Base-by-base conservation (phyloP, 2,888 invertebrate genomes). In the Callosobruchus maculatus region DNA sequence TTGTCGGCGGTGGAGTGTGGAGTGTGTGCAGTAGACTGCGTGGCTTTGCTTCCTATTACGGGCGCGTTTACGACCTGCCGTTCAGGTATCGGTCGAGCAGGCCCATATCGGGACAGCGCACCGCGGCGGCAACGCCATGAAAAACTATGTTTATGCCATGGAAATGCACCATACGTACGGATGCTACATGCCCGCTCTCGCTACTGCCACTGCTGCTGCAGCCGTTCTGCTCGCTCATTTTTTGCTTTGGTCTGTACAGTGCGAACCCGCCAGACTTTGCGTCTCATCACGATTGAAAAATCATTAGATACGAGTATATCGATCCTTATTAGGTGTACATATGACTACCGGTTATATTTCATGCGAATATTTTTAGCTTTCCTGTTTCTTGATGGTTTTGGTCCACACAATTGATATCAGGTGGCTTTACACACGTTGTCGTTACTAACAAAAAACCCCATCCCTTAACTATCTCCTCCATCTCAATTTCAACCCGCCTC, bases 41-140 rank as follows among this genome's bases (percentile, higher is more conserved):
- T 86, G 86, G 85, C 86, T 86, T 85, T 85, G 84, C 82, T 85
- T 82, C 87, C 86, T 86, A 86, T 86, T 86, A 86, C 86, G 86
- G n/a, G n/a, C n/a, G 86, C 79, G 82, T 86, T 68, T 86, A 84
- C 84, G 83, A 82, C 81, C 79, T 80, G 20, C 21, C 7, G 77
- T 77, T 76, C 80, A 80, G 80, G 79, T 78, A 82, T 81, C 82
- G 81, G 81, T 80, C 49, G 49, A 49, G 49, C 18, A 49, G 49
- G 9, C 81, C 86, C 86, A 85, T 85, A 86, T 83, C 84, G 82
- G 86, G 84, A 82, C 80, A 79, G 79, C 79, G 80, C 77, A 49
- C n/a, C n/a, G 13, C 49, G 49, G 18, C 49, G 5, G 18, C n/a
- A n/a, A n/a, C n/a, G 13, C 80, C 68, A 80, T 83, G 84, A 85